A percentile compares a stretch with the other conserved stretches of the same genome.
Evolutionary conservation across 2,888 invertebrate genomes (phyloP).

Genomic region (Hydriomena furcata): DNA sequence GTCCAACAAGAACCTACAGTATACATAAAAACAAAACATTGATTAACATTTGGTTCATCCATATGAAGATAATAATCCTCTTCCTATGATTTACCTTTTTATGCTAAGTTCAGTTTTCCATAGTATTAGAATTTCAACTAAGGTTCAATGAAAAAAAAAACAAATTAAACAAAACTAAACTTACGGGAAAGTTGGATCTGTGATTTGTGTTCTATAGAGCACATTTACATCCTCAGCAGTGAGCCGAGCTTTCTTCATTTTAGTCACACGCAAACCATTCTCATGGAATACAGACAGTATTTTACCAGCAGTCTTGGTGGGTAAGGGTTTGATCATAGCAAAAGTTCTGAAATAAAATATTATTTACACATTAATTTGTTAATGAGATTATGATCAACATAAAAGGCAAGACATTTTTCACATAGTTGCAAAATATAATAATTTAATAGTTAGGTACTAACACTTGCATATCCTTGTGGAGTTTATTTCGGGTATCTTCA

Average conservation of each 20-base stretch:
- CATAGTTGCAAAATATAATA: too few species aligned
- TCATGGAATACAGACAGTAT: conserved; percentile 87
- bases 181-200: conserved; percentile 85
- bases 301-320: conserved; percentile 87
- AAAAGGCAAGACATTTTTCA: too few species aligned
- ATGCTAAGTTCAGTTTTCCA: too few species aligned
- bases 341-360: conserved; percentile 84
- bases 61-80: too few species aligned
- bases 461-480: conserved; percentile 86
- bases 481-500: conserved; percentile 85
- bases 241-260: conserved; percentile 88
- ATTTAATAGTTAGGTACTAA: conserved; percentile 60
- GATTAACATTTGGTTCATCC: too few species aligned
- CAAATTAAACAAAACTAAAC: too few species aligned
- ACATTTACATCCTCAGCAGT: conserved; percentile 84
- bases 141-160: too few species aligned
- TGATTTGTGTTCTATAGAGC: conserved; percentile 48
- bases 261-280: conserved; percentile 84
- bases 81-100: too few species aligned
- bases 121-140: too few species aligned
- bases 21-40: too few species aligned
- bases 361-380: not conserved
- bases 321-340: conserved; percentile 90
- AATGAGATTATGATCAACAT: too few species aligned
- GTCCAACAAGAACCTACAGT: conserved; percentile 82